A percentile compares a stretch with the other conserved stretches of the same genome.
Evolutionary conservation across 2,888 invertebrate species (phyloP).

Genomic region (Eupithecia centaureata): DNA sequence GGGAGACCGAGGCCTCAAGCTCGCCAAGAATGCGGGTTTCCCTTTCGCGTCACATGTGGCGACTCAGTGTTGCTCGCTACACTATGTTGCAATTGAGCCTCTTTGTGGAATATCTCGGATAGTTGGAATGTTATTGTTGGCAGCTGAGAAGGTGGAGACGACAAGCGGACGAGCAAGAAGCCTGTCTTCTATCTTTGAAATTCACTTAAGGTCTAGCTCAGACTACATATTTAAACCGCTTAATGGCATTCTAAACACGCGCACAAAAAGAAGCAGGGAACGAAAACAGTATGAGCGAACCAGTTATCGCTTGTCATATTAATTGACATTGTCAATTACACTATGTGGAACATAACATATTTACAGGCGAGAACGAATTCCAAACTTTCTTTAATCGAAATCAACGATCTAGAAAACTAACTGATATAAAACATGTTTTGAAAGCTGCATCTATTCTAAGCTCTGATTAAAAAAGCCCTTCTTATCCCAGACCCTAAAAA

Average conservation of each 20-base stretch:
- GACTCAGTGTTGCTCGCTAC: constrained; percentile 1
- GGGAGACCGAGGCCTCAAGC: constrained; percentile 20
- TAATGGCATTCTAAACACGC: not conserved
- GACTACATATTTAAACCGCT: not conserved
- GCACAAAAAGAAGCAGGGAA: not conserved
- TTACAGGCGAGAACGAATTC: not conserved
- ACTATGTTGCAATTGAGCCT: not conserved
- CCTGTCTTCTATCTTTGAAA: not conserved
- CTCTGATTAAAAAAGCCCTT: constrained; percentile 2
- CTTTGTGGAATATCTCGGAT: constrained; percentile 27
- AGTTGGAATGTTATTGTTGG: constrained; percentile 7
- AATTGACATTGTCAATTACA: not conserved
- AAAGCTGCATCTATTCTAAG: not conserved
- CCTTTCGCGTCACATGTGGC: constrained; percentile 26
- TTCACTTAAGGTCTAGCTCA: not conserved
- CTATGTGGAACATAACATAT: not conserved
- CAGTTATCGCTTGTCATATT: not conserved
- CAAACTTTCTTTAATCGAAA: not conserved
- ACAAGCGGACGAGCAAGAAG: not conserved
- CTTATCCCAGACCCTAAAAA: constrained; percentile 13
- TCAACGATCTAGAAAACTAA: not conserved
- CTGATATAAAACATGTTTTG: not conserved
- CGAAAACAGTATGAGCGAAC: not conserved
- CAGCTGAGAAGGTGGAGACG: not conserved
- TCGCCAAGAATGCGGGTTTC: constrained; percentile 31